These are phyloP conservation scores for Eueides isabella DNA, from an alignment of 1,140 invertebrate genomes.

Conservation along the genomic window DNA sequence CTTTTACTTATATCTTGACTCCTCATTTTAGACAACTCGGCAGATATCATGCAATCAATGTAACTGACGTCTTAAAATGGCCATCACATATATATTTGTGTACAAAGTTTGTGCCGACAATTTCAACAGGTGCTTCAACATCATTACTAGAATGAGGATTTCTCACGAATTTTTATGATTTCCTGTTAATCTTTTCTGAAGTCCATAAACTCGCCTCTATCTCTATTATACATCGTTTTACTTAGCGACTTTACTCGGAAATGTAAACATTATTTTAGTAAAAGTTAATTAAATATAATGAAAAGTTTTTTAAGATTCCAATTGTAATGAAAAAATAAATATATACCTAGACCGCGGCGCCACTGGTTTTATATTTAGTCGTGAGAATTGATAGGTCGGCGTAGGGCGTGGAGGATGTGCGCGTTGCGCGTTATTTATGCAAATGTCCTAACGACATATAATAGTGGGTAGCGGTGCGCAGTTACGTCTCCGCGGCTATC, in stretches of 20 bases:
- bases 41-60: constrained; percentile 55
- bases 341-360: constrained; percentile 42
- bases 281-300: constrained; percentile 45
- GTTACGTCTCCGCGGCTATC: constrained; percentile 59
- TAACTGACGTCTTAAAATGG: constrained; percentile 31
- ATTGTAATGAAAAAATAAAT: background rate
- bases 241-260: constrained; percentile 54
- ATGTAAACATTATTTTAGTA: constrained; percentile 51
- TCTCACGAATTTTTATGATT: constrained; percentile 78
- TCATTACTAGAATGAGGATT: constrained; percentile 57
- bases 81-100: constrained; percentile 29
- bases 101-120: constrained; percentile 43
- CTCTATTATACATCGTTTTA: constrained; percentile 68
- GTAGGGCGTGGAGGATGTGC: constrained; percentile 61
- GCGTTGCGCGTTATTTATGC: constrained; percentile 71
- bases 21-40: constrained; percentile 54
- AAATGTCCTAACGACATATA: constrained; percentile 80
- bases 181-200: constrained; percentile 68
- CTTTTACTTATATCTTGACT: constrained; percentile 63
- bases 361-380: constrained; percentile 71
- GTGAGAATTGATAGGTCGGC: constrained; percentile 72
- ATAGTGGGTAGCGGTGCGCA: constrained; percentile 65
- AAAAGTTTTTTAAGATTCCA: constrained; percentile 15
- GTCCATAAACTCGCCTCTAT: constrained; percentile 62
- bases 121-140: constrained; percentile 53